phyloP scores from a whole-genome alignment of 2,797 vertebrate genomes.

The Syngnathus rostellatus region DNA sequence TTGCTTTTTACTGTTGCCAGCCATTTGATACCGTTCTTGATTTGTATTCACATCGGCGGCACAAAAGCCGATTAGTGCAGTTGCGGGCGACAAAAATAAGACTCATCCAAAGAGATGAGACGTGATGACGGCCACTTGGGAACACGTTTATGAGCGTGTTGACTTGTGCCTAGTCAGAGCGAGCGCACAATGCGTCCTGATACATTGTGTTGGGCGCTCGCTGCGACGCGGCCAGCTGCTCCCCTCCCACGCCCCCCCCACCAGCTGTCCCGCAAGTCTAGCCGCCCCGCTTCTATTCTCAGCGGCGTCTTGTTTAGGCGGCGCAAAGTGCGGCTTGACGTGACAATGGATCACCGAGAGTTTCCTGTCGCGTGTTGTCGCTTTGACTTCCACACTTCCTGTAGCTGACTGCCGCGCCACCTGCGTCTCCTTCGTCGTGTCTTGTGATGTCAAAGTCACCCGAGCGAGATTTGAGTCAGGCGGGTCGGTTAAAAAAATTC shows the following conservation, averaged over 20 bases:
- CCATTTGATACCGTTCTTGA: neutral
- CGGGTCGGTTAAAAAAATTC: too few species aligned
- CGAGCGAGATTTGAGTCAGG: too few species aligned
- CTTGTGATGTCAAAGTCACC: too few species aligned
- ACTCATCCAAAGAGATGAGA: neutral
- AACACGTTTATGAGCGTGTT: slow-evolving; percentile 1
- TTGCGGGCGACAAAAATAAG: neutral
- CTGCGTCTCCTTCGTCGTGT: neutral
- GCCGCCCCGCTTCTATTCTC: slow-evolving; percentile 48
- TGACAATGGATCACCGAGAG: slow-evolving; percentile 10
- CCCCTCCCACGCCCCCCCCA: slow-evolving; percentile 16
- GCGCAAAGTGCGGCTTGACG: slow-evolving; percentile 31
- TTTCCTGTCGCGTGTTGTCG: slow-evolving; percentile 22
- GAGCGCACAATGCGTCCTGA: slow-evolving; percentile 13
- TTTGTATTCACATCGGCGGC: neutral
- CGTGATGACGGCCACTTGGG: neutral
- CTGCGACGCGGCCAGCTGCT: slow-evolving; percentile 43
- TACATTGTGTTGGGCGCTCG: slow-evolving; percentile 37
- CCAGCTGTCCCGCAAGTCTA: slow-evolving; percentile 45
- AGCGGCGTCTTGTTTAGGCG: slow-evolving; percentile 36
- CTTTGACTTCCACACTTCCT: neutral
- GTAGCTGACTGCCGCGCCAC: neutral
- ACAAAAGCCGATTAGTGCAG: neutral
- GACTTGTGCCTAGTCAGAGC: neutral
- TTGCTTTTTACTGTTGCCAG: too few species aligned